A percentile compares a stretch with the other conserved stretches of the same genome.
Conservation (phyloP, 2,113 vertebrate genomes). For the Coryphaenoides rupestris region DNA sequence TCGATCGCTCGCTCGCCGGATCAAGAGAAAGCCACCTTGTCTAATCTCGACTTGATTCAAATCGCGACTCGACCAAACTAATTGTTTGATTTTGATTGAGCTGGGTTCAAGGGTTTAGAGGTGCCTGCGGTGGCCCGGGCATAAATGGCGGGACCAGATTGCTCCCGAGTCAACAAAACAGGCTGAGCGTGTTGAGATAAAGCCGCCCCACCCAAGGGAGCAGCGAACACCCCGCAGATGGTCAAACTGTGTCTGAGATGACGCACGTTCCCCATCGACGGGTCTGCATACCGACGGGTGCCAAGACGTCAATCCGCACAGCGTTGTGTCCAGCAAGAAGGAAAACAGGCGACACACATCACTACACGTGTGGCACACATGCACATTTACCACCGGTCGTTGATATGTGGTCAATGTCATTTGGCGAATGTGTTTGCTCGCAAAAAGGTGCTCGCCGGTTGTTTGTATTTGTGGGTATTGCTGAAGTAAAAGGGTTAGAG, state of each 20-base stretch:
- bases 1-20: too few species aligned
- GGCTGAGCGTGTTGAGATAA: conserved; percentile 29
- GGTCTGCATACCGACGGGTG: conserved; percentile 28
- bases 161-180: conserved; percentile 39
- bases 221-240: conserved; percentile 43
- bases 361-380: conserved; percentile 5
- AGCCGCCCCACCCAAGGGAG: conserved; percentile 25
- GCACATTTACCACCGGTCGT: neutral
- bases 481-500: neutral
- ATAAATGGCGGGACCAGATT: conserved; percentile 35
- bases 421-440: too few species aligned
- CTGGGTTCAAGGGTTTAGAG: conserved; percentile 7
- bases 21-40: too few species aligned
- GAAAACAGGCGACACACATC: conserved; percentile 18
- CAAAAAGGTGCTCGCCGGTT: too few species aligned
- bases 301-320: conserved; percentile 12
- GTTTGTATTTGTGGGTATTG: too few species aligned
- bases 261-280: neutral
- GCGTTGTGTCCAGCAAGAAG: too few species aligned
- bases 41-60: too few species aligned
- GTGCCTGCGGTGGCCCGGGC: neutral
- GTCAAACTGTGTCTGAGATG: conserved; percentile 38
- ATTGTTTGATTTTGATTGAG: too few species aligned
- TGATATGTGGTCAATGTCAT: neutral
- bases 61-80: too few species aligned